Percentiles rank a stretch among this genome's conserved stretches.
phyloP scores from a whole-genome alignment of 2,797 vertebrate genomes.

The Enteromius unitaeniatus region DNA sequence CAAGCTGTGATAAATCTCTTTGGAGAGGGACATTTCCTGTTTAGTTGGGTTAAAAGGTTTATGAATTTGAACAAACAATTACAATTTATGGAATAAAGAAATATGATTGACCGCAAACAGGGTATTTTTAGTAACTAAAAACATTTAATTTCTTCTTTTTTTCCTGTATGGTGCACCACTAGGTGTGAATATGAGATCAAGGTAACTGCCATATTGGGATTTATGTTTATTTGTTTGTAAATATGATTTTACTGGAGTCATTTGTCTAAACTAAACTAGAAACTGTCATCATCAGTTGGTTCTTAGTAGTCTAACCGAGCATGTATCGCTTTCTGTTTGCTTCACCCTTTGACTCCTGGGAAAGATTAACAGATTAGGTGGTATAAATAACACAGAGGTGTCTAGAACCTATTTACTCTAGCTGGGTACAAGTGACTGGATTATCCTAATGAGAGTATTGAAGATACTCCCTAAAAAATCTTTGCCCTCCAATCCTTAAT shows the following conservation, averaged over 20 bases:
- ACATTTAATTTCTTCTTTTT: neutral
- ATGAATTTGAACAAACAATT: neutral
- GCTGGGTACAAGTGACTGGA: conserved; percentile 43
- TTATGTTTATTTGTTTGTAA: neutral
- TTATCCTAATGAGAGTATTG: conserved; percentile 55
- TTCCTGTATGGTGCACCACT: neutral
- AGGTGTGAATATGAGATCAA: conserved; percentile 4
- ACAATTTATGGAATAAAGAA: neutral
- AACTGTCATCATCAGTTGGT: neutral
- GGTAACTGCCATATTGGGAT: neutral
- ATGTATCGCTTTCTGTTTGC: conserved; percentile 11
- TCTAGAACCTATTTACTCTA: conserved; percentile 27
- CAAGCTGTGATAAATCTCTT: conserved; percentile 16
- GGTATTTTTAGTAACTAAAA: neutral
- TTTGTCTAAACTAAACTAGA: neutral
- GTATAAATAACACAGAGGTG: conserved; percentile 67
- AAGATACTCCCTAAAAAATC: neutral
- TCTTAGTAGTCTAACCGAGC: neutral
- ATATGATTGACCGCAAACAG: neutral
- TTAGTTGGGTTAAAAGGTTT: neutral
- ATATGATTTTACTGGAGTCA: neutral
- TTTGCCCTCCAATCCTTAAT: neutral
- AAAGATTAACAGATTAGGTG: conserved; percentile 65
- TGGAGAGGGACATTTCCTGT: neutral
- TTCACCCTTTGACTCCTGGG: conserved; percentile 43